Base-by-base conservation (phyloP, 1,140 invertebrate species). In the Lepidurus apus region DNA sequence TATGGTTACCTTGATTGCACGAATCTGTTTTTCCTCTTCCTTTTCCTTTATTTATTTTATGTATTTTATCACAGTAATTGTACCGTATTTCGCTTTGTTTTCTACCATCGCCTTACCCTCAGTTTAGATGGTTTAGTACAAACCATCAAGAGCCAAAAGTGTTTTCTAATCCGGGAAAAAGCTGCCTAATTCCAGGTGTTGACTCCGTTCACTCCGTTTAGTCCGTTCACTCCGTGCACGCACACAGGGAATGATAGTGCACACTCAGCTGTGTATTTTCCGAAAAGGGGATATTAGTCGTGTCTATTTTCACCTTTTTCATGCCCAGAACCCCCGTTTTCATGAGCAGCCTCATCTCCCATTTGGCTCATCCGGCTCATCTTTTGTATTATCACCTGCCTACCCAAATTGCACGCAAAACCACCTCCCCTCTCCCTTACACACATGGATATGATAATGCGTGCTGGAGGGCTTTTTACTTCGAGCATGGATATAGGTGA, bases 371-470 rank as follows among this genome's bases (percentile, higher is more conserved):
- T 65, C 53, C 53, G 53, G 53, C 53, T n/a, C 53, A 65, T 65
- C 53, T 65, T 65, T 65, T 65, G 53, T 65, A 65, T 65, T 65
- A 65, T 65, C 53, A 65, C 53, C 53, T 65, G 53, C 53, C 53
- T 65, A 21, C 53, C 21, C 53, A 21, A n/a, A 21, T n/a, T 65
- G 53, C 53, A 65, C 53, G 53, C 53, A 4, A 65, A 65, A 65
- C 17, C 53, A n/a, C 21, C 26, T 1, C 26, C 26, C 26, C 26
- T 26, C 26, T 1, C 26, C 26, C 1, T 26, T 65, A 47, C 10
- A 65, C 53, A 65, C 53, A 65, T 65, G 53, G 53, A 13, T 65
- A 65, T 65, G 21, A 65, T 65, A n/a, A 34, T 34, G 53, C n/a
- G 9, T 65, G 17, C 53, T 65, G 53, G 21, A 65, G 53, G 17